Evolutionary conservation across 2,888 invertebrate species (phyloP).

Genomic region (Pachymerium ferrugineum): DNA sequence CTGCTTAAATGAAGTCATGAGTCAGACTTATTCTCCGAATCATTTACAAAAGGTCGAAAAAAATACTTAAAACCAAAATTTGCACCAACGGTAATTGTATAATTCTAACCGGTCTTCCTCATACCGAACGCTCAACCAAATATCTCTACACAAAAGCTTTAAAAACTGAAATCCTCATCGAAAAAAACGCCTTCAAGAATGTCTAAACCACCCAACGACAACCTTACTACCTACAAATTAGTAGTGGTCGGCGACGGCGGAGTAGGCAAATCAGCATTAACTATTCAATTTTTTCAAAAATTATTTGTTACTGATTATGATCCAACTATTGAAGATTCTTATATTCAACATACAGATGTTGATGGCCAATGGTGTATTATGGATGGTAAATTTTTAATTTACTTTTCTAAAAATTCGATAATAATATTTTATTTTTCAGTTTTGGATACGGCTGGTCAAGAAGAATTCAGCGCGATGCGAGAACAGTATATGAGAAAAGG

Average conservation of each 20-base stretch:
- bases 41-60: no score
- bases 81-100: no score
- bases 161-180: constrained; percentile 5
- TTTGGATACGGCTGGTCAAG: constrained; percentile 89
- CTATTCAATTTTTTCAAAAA: constrained; percentile 94
- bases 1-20: no score
- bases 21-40: no score
- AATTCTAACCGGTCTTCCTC: not conserved
- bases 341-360: constrained; percentile 87
- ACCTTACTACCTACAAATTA: constrained; percentile 64
- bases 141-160: not conserved
- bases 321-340: constrained; percentile 92
- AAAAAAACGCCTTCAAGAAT: constrained; percentile 38
- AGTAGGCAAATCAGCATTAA: constrained; percentile 91
- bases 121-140: not conserved
- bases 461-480: constrained; percentile 92
- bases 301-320: constrained; percentile 91
- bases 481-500: constrained; percentile 91
- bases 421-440: constrained; percentile 55
- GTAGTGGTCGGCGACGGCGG: constrained; percentile 93
- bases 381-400: constrained; percentile 60
- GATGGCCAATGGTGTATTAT: constrained; percentile 87
- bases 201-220: constrained; percentile 48
- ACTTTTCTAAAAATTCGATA: no score
- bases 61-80: no score